Conservation (phyloP, 1,140 invertebrate genomes). For the Micrasema minimum region DNA sequence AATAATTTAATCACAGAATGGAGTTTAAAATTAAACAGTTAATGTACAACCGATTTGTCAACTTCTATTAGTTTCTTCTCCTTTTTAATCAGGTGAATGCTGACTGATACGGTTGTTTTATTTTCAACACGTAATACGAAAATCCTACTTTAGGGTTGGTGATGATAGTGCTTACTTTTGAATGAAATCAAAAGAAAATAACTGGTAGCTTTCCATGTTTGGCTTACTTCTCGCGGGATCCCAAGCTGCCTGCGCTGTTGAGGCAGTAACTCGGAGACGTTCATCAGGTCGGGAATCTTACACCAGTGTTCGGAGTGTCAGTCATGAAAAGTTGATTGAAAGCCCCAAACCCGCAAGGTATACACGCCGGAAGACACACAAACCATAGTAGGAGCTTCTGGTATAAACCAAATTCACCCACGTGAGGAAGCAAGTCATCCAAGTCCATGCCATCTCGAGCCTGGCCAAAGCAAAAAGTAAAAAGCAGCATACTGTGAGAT, state of each 20-base stretch:
- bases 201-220: neutral
- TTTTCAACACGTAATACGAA: no score
- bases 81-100: no score
- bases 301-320: slow-evolving; percentile 86
- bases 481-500: neutral
- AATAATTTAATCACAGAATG: no score
- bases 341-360: slow-evolving; percentile 89
- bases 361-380: slow-evolving; percentile 86
- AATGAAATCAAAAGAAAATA: no score
- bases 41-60: no score
- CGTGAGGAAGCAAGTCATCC: slow-evolving; percentile 84
- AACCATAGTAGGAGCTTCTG: slow-evolving; percentile 88
- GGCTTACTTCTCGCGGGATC: slow-evolving; percentile 70
- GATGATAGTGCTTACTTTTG: no score
- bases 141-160: no score
- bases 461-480: slow-evolving; percentile 1
- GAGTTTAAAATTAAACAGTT: no score
- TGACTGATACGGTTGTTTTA: no score
- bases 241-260: slow-evolving; percentile 72
- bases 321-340: slow-evolving; percentile 92
- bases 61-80: no score
- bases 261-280: slow-evolving; percentile 63
- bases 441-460: slow-evolving; percentile 70
- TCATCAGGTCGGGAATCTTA: slow-evolving; percentile 72
- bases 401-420: slow-evolving; percentile 89